Evolutionary conservation across 2,888 invertebrate species (phyloP).

Genomic region (Drosophila borealis): DNA sequence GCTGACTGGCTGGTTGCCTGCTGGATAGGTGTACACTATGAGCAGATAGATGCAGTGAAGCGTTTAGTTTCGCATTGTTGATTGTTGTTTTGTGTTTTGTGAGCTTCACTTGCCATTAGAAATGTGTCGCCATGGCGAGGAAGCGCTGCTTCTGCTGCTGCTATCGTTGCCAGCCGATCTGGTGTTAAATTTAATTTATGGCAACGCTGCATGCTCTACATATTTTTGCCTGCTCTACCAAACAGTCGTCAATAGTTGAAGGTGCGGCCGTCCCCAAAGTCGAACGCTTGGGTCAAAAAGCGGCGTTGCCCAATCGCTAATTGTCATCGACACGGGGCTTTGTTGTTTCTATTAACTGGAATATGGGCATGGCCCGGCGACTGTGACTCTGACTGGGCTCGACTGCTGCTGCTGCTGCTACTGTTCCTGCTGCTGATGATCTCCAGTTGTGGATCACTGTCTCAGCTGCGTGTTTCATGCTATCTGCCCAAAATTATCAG

Average conservation of each 20-base stretch:
- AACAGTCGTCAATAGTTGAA: constrained; percentile 40
- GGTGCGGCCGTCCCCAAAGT: constrained; percentile 40
- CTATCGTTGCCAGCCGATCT: constrained; percentile 71
- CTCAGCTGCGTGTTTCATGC: constrained; percentile 51
- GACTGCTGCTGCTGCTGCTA: constrained; percentile 20
- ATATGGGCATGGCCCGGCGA: constrained; percentile 60
- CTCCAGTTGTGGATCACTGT: constrained; percentile 43
- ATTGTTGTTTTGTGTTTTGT: constrained; percentile 47
- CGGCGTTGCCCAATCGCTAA: constrained; percentile 69
- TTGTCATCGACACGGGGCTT: constrained; percentile 77
- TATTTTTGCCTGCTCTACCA: constrained; percentile 58
- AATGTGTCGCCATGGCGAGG: constrained; percentile 53
- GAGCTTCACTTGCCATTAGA: constrained; percentile 77
- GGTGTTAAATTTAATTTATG: constrained; percentile 81
- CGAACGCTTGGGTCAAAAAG: constrained; percentile 49
- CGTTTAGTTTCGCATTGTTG: constrained; percentile 65
- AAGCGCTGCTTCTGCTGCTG: constrained; percentile 12
- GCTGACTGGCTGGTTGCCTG: background rate
- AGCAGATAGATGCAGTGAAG: constrained; percentile 64
- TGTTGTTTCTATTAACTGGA: constrained; percentile 60
- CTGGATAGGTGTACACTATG: background rate
- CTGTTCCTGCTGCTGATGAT: constrained; percentile 46
- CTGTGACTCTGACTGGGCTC: constrained; percentile 1
- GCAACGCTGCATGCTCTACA: constrained; percentile 79
- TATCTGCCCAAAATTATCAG: constrained; percentile 78